Evolutionary conservation across 2,888 invertebrate genomes (phyloP), one percentile per base, ranked within the genome.

Genomic region (Philhelius pedissequus): DNA sequence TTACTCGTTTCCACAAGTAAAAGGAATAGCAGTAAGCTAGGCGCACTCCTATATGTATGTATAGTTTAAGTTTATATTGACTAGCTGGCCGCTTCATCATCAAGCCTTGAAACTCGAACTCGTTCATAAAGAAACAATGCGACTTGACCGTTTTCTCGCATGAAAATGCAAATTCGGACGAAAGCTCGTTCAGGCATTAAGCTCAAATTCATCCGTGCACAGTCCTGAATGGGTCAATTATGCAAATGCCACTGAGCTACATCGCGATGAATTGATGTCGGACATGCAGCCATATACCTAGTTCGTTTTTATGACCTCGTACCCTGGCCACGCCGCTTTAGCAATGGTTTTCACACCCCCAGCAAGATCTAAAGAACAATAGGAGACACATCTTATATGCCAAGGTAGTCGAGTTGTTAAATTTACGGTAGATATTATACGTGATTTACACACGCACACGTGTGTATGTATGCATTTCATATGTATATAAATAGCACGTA

Each of bases 191-290:
- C 90, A 89, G 89, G 89, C 89, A 90, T 89, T 64, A 89, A 90
- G 90, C 89, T 88, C 89, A 90, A 90, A 89, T 89, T 90, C 89
- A 89, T 89, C 83, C 83, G 79, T 83, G 83, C 83, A 83, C 83
- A 83, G 83, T 89, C 89, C 88, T 88, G 86, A 87, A 90, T 90
- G 90, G 90, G 90, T 90, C 90, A 90, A 90, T 90, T 90, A 90
- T 90, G 90, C 89, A 89, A 90, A 90, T 90, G 87, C 45, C 86
- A 79, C 86, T 83, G 86, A 86, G 75, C 70, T 79, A 83, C 73
- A 83, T 78, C 70, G 79, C 83, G 83, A 83, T 83, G 83, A 83
- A 83, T 83, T 83, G 78, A 83, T 89, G 89, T 89, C 89, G 87
- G 90, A 86, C 88, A 79, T 89, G 90, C 88, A 79, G 48, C 89